phyloP scores from a whole-genome alignment of 2,797 vertebrate species.

The Hydrophis major region DNA sequence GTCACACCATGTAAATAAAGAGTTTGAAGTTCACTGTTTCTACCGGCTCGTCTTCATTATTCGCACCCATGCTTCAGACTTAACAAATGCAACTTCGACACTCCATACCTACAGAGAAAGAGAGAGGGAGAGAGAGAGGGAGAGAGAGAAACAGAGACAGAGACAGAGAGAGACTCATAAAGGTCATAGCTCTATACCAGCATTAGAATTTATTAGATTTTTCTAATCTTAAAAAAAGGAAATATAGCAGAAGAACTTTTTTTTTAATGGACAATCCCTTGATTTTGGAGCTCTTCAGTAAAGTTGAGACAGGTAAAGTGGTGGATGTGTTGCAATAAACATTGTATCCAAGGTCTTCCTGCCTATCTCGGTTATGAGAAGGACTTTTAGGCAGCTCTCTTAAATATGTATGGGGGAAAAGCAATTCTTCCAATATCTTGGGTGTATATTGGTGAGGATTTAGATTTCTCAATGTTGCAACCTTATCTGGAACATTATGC shows the following conservation, averaged over 20 bases:
- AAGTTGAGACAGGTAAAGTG: neutral
- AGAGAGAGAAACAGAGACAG: no score
- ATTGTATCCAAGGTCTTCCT: neutral
- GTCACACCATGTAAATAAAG: no score
- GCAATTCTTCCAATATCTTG: neutral
- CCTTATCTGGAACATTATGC: neutral
- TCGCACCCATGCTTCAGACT: no score
- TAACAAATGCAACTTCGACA: neutral
- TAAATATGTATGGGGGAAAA: neutral
- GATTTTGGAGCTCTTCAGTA: neutral
- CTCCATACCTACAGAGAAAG: no score
- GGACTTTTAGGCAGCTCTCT: neutral
- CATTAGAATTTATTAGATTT: neutral
- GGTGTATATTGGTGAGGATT: neutral
- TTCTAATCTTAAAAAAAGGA: neutral
- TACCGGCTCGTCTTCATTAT: no score
- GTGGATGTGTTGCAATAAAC: neutral
- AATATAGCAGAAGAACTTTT: neutral
- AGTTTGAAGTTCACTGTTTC: no score
- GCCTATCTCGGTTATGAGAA: neutral
- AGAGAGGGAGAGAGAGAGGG: no score
- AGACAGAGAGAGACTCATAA: no score
- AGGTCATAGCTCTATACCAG: no score
- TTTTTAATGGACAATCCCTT: neutral
- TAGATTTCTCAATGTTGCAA: neutral